phyloP scores from a whole-genome alignment of 2,888 invertebrate genomes.

The Zygaena filipendulae region DNA sequence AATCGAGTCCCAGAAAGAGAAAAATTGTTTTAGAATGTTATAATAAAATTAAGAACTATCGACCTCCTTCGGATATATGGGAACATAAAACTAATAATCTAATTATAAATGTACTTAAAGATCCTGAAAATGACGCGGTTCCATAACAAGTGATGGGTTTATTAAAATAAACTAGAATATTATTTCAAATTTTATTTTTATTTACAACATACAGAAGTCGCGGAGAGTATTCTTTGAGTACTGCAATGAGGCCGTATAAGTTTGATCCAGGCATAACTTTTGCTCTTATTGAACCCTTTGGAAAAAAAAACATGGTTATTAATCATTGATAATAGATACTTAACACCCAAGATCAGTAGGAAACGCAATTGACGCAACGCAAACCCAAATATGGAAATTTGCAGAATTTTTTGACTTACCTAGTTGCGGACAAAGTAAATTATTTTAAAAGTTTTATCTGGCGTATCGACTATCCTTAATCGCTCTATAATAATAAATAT shows the following conservation, averaged over 20 bases:
- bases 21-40: slow-evolving; percentile 19
- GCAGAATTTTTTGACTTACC: too few relatives aligned
- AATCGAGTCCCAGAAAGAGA: slow-evolving; percentile 16
- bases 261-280: slow-evolving; percentile 33
- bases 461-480: too few relatives aligned
- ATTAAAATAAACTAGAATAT: neutral
- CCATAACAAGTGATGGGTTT: neutral
- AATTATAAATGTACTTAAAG: slow-evolving; percentile 21
- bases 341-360: too few relatives aligned
- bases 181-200: slow-evolving; percentile 17
- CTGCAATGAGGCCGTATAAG: slow-evolving; percentile 29
- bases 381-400: too few relatives aligned
- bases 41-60: too few relatives aligned
- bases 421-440: too few relatives aligned
- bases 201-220: slow-evolving; percentile 41
- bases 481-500: too few relatives aligned
- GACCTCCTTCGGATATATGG: slow-evolving; percentile 10
- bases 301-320: too few relatives aligned
- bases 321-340: too few relatives aligned
- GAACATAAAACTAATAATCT: slow-evolving; percentile 23
- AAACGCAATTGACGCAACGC: too few relatives aligned
- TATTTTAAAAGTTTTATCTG: too few relatives aligned
- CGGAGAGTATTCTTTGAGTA: slow-evolving; percentile 32
- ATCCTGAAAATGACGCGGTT: slow-evolving; percentile 22
- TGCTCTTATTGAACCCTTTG: slow-evolving; percentile 29